Percentiles rank a stretch among this genome's conserved stretches.
Evolutionary conservation across 2,888 invertebrate genomes (phyloP).

Genomic region (Dorcus hopei): DNA sequence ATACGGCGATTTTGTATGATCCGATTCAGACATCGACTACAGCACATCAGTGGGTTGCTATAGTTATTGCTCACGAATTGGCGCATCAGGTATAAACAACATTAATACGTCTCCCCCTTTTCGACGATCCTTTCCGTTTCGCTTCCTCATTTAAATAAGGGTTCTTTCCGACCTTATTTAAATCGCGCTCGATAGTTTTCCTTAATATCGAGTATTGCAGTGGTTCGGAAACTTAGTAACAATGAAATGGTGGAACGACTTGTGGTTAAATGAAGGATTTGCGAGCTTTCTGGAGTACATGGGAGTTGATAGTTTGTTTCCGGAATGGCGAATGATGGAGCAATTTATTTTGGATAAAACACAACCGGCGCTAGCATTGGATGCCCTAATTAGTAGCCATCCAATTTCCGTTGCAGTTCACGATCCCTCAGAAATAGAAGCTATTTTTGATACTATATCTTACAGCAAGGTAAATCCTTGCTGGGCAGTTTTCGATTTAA

Average conservation of each 20-base stretch:
- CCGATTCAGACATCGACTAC: conserved; percentile 61
- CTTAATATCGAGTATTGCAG: conserved; percentile 35
- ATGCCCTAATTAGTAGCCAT: conserved; percentile 68
- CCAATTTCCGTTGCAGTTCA: conserved; percentile 66
- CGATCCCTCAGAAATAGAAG: conserved; percentile 68
- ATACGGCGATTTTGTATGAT: conserved; percentile 65
- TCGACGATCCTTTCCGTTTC: neutral
- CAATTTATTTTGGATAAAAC: conserved; percentile 68
- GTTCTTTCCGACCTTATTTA: neutral
- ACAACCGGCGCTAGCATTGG: conserved; percentile 64
- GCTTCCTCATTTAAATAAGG: neutral
- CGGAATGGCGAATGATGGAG: conserved; percentile 68
- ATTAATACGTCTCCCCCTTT: neutral
- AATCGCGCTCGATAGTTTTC: conserved; percentile 1
- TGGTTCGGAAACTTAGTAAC: conserved; percentile 93
- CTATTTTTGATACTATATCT: conserved; percentile 72
- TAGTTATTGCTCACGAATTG: conserved; percentile 65
- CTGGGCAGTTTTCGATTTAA: neutral
- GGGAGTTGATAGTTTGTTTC: conserved; percentile 61
- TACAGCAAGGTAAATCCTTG: conserved; percentile 62
- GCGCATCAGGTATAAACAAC: conserved; percentile 65
- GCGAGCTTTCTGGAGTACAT: conserved; percentile 80
- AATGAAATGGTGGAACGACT: conserved; percentile 91
- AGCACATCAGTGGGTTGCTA: conserved; percentile 65
- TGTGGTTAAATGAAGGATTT: conserved; percentile 89